Percentiles rank a stretch among this genome's conserved stretches.
Conservation (phyloP, 2,113 vertebrate species). For the Chaetura pelagica region DNA sequence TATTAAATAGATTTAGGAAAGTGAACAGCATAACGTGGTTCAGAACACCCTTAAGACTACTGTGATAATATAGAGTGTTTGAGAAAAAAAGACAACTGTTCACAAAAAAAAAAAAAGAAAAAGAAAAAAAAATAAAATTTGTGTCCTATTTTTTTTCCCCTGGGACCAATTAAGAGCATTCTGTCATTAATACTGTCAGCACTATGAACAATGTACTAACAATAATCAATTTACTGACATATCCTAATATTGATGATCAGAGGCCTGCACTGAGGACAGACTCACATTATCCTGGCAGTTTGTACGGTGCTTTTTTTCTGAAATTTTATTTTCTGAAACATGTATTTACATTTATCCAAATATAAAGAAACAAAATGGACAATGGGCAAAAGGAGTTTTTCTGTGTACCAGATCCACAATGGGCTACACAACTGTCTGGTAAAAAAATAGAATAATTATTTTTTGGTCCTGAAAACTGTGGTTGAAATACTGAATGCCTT, state of each 20-base stretch:
- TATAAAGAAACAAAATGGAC: background rate
- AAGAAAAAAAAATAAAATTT: background rate
- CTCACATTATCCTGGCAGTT: background rate
- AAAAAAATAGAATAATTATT: background rate
- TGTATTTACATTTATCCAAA: background rate
- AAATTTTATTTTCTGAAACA: background rate
- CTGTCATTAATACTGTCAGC: conserved; percentile 20
- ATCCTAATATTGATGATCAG: background rate
- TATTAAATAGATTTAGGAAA: conserved; percentile 42
- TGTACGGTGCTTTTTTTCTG: background rate
- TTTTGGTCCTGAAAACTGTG: background rate
- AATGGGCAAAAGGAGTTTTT: background rate
- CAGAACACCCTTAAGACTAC: conserved; percentile 26
- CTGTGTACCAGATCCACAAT: background rate
- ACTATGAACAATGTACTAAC: background rate
- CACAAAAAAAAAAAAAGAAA: background rate
- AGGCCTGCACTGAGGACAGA: background rate
- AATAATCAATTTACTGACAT: conserved; percentile 20
- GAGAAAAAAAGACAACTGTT: background rate
- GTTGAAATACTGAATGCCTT: background rate
- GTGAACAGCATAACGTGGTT: background rate
- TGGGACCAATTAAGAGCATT: conserved; percentile 32
- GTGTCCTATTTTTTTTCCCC: background rate
- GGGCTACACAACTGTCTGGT: background rate
- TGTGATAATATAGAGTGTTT: background rate